A percentile compares a stretch with the other conserved stretches of the same genome.
Evolutionary conservation across 1,140 invertebrate genomes (phyloP).

Genomic region (Radopholus similis): DNA sequence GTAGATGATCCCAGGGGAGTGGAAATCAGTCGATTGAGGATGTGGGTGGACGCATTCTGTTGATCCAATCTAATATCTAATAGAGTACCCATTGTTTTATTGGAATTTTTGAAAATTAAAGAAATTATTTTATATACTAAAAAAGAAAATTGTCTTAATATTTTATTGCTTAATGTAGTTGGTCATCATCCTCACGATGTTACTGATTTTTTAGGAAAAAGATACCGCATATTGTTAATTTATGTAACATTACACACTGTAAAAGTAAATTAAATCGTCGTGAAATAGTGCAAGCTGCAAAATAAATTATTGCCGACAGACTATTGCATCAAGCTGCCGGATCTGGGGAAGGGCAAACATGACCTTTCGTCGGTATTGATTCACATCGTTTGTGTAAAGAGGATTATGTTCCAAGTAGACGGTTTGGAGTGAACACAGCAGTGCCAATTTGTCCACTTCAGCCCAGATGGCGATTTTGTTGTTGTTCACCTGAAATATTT

Average conservation of each 20-base stretch:
- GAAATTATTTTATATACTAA: background rate
- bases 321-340: constrained; percentile 87
- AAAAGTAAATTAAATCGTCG: too few relatives aligned
- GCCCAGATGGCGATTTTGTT: constrained; percentile 83
- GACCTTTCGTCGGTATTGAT: constrained; percentile 83
- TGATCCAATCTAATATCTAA: background rate
- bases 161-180: too few relatives aligned
- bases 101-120: background rate
- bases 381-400: constrained; percentile 70
- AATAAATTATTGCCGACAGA: constrained; percentile 71
- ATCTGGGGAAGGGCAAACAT: constrained; percentile 80
- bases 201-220: too few relatives aligned
- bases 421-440: constrained; percentile 75
- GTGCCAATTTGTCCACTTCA: constrained; percentile 72
- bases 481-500: constrained; percentile 75
- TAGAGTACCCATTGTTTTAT: background rate
- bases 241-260: too few relatives aligned
- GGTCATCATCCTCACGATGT: too few relatives aligned
- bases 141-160: background rate
- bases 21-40: background rate
- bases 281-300: too few relatives aligned
- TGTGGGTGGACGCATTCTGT: background rate
- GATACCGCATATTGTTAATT: too few relatives aligned
- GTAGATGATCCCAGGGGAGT: background rate
- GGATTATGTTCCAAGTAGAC: constrained; percentile 92